Base-by-base conservation (phyloP, 2,113 vertebrate species). In the Oenanthe melanoleuca region DNA sequence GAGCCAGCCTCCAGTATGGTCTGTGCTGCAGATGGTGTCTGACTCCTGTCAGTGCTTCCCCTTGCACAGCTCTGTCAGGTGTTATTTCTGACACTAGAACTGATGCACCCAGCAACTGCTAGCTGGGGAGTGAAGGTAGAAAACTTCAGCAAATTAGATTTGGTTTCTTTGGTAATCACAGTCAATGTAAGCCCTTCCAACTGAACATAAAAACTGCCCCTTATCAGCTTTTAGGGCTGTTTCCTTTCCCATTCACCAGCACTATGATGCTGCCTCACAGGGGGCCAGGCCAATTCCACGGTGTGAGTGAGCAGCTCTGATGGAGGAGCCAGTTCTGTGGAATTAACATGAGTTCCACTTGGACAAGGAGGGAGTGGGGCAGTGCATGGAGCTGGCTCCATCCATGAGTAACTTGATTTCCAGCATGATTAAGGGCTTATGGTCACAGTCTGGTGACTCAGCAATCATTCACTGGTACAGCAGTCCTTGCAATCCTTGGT, bases 181-280 rank as follows among this genome's bases (percentile, higher is more conserved):
- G n/a, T 23, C 40, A 29, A 13, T 11, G 45, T 64, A 47, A 64
- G 9, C 11, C 34, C 23, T 80, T 77, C 17, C 57, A 74, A 24
- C 3, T 6, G 24, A 47, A 57, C 6, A n/a, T 10, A 67, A 69
- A 34, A 28, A 13, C 22, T 74, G 23, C 2, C 2, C 29, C 4
- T 16, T 0, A 0, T 6, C 23, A 7, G 9, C 9, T 28, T 34
- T 31, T 8, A 56, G 40, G 25, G 37, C 63, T 16, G 4, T 82
- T 72, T 52, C 29, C 60, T 52, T 49, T 70, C 55, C 11, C 34
- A 8, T 40, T 53, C 64, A 50, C 17, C 74, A 16, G 42, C 4
- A 9, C 50, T 40, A 59, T 20, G 50, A 9, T 29, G 69, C 55
- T 42, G 18, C n/a, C 52, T 44, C 34, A 53, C 25, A 34, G 60